Evolutionary conservation across 2,888 invertebrate species (phyloP).

Genomic region (Automeris io): DNA sequence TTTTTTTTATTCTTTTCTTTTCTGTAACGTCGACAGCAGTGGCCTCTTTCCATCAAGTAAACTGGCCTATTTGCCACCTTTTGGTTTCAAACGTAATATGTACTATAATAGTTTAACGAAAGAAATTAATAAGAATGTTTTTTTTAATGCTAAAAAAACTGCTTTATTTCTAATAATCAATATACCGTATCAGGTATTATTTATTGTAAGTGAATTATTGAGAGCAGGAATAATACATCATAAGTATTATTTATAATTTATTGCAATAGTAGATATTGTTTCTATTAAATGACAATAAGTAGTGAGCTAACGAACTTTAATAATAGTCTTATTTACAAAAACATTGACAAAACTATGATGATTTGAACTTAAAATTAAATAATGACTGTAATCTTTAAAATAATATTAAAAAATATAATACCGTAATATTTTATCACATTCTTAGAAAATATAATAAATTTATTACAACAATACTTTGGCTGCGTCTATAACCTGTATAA

Average conservation of each 20-base stretch:
- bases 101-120: no score
- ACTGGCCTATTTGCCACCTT: no score
- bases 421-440: slow-evolving; percentile 42
- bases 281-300: slow-evolving; percentile 1
- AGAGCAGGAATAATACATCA: slow-evolving; percentile 4
- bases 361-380: slow-evolving; percentile 39
- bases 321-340: slow-evolving; percentile 36
- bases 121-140: no score
- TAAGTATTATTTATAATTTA: slow-evolving; percentile 10
- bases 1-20: no score
- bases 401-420: slow-evolving; percentile 28
- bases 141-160: no score
- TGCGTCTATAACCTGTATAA: slow-evolving; percentile 24
- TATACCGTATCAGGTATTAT: background rate
- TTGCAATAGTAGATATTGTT: slow-evolving; percentile 8
- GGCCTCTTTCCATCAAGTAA: no score
- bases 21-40: no score
- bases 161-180: no score
- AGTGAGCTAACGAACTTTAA: slow-evolving; percentile 7
- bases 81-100: no score
- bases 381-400: slow-evolving; percentile 54
- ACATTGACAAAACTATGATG: slow-evolving; percentile 44
- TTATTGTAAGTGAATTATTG: background rate
- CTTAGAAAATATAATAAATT: slow-evolving; percentile 35
- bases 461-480: slow-evolving; percentile 35